A percentile compares a stretch with the other conserved stretches of the same genome.
These are phyloP conservation scores for Astreopora myriophthalma DNA, from an alignment of 64 coral and sea anemone genomes.

Conservation along the genomic window DNA sequence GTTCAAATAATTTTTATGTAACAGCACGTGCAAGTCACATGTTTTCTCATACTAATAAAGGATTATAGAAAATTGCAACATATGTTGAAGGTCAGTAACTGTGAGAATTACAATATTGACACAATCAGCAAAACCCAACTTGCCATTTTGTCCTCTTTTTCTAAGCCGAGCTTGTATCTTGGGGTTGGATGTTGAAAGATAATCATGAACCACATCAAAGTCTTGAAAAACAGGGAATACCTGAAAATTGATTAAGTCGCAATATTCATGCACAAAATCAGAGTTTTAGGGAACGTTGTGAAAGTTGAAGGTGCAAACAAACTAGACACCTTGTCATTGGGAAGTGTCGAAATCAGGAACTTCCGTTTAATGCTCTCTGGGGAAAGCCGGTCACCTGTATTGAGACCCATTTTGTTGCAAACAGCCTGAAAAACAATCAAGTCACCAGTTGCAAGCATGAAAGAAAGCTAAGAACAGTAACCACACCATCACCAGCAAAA, in stretches of 20 bases:
- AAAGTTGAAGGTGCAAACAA: too few species aligned
- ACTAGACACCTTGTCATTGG: slow-evolving; percentile 70
- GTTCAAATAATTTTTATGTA: too few species aligned
- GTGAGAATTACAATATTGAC: background rate
- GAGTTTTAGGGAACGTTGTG: background rate
- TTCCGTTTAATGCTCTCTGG: slow-evolving; percentile 89
- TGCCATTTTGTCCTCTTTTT: slow-evolving; percentile 96
- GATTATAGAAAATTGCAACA: background rate
- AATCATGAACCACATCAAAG: slow-evolving; percentile 98
- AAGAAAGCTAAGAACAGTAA: background rate
- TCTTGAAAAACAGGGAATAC: slow-evolving; percentile 88
- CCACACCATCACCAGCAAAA: background rate
- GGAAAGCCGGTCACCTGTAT: slow-evolving; percentile 78
- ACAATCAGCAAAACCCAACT: background rate
- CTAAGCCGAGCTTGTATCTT: slow-evolving; percentile 89
- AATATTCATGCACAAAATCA: background rate
- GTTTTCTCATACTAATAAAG: too few species aligned
- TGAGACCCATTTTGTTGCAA: slow-evolving; percentile 82
- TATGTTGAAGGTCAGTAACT: too few species aligned
- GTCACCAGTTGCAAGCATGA: background rate
- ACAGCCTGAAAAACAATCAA: slow-evolving; percentile 61
- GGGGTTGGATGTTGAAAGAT: slow-evolving; percentile 71
- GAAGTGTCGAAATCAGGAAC: slow-evolving; percentile 75
- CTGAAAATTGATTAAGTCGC: slow-evolving; percentile 12
- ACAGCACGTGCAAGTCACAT: too few species aligned